A percentile compares a stretch with the other conserved stretches of the same genome.
These are phyloP conservation scores for Penelope pileata DNA, from an alignment of 2,113 vertebrate species.

Conservation along the genomic window DNA sequence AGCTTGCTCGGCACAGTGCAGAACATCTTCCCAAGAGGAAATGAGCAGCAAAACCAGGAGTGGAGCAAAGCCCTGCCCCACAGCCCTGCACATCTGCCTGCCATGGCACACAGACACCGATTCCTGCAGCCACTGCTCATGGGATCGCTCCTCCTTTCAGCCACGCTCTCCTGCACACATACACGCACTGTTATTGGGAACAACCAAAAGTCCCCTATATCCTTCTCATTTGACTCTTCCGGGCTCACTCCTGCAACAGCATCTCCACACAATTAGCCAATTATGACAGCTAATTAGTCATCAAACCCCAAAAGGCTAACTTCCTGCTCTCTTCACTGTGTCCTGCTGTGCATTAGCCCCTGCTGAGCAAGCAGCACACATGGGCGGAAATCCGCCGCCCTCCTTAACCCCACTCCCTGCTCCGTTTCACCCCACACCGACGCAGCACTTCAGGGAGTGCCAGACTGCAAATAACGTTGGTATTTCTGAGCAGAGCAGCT, in stretches of 20 bases:
- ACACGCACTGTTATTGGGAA: not conserved
- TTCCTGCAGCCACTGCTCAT: not conserved
- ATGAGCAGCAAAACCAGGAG: not conserved
- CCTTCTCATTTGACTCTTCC: not conserved
- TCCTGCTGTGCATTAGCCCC: not conserved
- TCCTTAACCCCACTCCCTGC: not conserved
- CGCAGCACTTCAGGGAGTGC: not conserved
- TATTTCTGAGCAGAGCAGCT: not conserved
- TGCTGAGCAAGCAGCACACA: not conserved
- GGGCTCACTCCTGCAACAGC: not conserved
- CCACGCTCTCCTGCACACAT: not conserved
- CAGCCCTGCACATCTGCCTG: not conserved
- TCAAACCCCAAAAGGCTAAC: slow-evolving; percentile 2
- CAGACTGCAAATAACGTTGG: not conserved
- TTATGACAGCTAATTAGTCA: slow-evolving; percentile 52
- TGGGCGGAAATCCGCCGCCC: not conserved
- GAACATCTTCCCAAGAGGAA: not conserved
- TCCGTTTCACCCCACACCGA: not conserved
- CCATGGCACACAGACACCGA: rapidly evolving
- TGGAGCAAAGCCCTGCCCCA: not conserved
- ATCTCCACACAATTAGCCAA: slow-evolving; percentile 27
- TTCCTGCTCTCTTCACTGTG: not conserved
- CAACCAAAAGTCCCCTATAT: not conserved
- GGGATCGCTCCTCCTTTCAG: not conserved
- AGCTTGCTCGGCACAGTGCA: not conserved